Evolutionary conservation across 2,888 invertebrate genomes (phyloP), one percentile per base, ranked within the genome.

Genomic region (Dichetophora obliterata): DNA sequence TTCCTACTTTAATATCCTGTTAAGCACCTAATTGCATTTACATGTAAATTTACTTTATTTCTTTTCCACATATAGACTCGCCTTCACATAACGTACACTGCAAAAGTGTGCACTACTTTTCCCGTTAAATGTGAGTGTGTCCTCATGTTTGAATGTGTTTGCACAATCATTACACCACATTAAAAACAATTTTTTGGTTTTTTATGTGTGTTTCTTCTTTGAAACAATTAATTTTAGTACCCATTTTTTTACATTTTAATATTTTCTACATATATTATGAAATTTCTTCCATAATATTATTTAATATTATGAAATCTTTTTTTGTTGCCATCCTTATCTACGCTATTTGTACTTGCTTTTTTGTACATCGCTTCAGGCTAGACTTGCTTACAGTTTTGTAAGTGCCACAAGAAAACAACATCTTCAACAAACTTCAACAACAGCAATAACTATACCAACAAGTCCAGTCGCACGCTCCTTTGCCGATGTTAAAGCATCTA

Each of bases 401-500:
- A 73, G 52, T 71, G 71, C 52, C 48, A 69, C 27, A 50, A 52
- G 5, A 69, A 52, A 52, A 69, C 69, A 69, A n/a, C 52, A n/a
- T 54, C 69, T 31, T 4, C 43, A 37, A 66, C 66, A 19, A 71
- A 37, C 37, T 22, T 22, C 59, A 71, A 57, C 43, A 71, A 52
- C 24, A 66, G 48, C 8, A 5, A 24, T 50, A 24, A 24, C 50
- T 22, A 50, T 48, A 70, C 52, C 34, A 54, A 31, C 70, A 61
- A 71, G 37, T 57, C 65, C 54, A 59, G 69, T 78, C 65, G 61
- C 73, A 63, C 34, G 61, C 50, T 59, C 37, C 37, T 48, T 48
- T 63, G 54, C 50, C 63, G 31, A 65, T 19, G 78, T 65, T 78
- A 79, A 79, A 78, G 79, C 78, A 78, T 80, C 81, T 81, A 82